These are phyloP conservation scores for Drosophila ficusphila DNA, from an alignment of 1,140 invertebrate species.

Conservation along the genomic window DNA sequence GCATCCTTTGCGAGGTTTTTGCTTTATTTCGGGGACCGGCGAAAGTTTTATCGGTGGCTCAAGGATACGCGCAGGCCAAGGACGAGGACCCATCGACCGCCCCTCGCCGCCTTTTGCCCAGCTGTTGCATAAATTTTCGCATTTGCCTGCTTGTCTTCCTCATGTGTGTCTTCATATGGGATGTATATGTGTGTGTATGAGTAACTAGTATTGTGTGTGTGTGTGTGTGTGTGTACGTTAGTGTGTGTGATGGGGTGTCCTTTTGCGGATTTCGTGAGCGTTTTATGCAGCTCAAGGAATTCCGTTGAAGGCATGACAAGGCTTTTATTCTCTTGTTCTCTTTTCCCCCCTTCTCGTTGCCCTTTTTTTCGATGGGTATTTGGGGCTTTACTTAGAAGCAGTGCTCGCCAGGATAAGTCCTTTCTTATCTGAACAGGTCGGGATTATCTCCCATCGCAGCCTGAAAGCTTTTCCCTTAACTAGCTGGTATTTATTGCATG, in stretches of 20 bases:
- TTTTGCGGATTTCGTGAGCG: slow-evolving; percentile 62
- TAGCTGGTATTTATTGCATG: too few relatives aligned
- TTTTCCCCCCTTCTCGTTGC: slow-evolving; percentile 18
- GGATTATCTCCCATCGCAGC: neutral
- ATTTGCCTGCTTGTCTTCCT: slow-evolving; percentile 59
- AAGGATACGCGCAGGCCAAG: slow-evolving; percentile 29
- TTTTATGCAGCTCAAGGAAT: slow-evolving; percentile 75
- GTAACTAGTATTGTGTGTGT: neutral
- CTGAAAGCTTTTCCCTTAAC: neutral
- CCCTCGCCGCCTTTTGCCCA: slow-evolving; percentile 58
- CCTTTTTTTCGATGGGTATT: slow-evolving; percentile 10
- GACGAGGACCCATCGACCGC: slow-evolving; percentile 15
- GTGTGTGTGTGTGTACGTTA: neutral
- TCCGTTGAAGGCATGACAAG: slow-evolving; percentile 61
- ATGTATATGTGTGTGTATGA: neutral
- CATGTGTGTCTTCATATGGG: slow-evolving; percentile 1
- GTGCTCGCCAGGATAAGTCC: neutral
- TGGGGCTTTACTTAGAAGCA: neutral
- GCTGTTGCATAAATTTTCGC: slow-evolving; percentile 79
- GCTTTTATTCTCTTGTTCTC: slow-evolving; percentile 40
- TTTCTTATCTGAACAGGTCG: slow-evolving; percentile 5
- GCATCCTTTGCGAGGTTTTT: neutral
- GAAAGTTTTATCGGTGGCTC: slow-evolving; percentile 12
- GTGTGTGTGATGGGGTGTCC: slow-evolving; percentile 25
- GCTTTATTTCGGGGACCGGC: neutral